phyloP scores from a whole-genome alignment of 2,797 vertebrate genomes.

The Otolemur crassicaudatus region DNA sequence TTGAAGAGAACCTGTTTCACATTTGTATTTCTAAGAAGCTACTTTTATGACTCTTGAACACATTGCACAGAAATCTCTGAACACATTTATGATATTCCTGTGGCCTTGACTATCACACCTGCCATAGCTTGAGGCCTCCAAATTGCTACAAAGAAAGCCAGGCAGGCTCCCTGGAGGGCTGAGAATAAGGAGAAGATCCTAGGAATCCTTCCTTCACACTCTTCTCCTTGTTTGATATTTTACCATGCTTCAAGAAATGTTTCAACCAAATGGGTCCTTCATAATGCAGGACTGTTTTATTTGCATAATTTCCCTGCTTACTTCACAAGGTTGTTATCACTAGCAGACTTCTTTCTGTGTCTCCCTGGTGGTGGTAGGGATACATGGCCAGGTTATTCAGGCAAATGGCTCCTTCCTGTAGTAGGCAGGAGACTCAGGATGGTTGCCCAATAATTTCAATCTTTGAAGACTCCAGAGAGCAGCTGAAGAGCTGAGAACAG shows the following conservation, averaged over 20 bases:
- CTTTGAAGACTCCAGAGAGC: background rate
- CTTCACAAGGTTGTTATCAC: background rate
- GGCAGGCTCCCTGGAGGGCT: background rate
- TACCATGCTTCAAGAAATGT: background rate
- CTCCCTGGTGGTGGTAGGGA: background rate
- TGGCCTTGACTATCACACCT: slow-evolving; percentile 64
- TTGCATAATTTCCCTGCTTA: slow-evolving; percentile 12
- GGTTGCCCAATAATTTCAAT: background rate
- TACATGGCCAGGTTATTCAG: background rate
- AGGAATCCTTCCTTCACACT: background rate
- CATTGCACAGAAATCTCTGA: slow-evolving; percentile 50
- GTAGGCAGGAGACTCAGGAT: background rate
- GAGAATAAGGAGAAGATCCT: background rate
- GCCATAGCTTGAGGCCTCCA: background rate
- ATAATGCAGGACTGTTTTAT: background rate
- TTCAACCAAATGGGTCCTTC: background rate
- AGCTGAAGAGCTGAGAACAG: background rate
- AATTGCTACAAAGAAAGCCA: background rate
- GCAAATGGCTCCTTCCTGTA: background rate
- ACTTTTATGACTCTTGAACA: slow-evolving; percentile 66
- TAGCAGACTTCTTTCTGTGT: background rate
- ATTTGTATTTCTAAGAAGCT: slow-evolving; percentile 79
- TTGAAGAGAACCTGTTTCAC: slow-evolving; percentile 72
- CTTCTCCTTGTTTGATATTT: background rate
- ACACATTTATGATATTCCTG: slow-evolving; percentile 33